Percentiles rank a stretch among this genome's conserved stretches.
These are phyloP conservation scores for Drosophila fulvimacula DNA, from an alignment of 2,888 invertebrate genomes.

Conservation along the genomic window DNA sequence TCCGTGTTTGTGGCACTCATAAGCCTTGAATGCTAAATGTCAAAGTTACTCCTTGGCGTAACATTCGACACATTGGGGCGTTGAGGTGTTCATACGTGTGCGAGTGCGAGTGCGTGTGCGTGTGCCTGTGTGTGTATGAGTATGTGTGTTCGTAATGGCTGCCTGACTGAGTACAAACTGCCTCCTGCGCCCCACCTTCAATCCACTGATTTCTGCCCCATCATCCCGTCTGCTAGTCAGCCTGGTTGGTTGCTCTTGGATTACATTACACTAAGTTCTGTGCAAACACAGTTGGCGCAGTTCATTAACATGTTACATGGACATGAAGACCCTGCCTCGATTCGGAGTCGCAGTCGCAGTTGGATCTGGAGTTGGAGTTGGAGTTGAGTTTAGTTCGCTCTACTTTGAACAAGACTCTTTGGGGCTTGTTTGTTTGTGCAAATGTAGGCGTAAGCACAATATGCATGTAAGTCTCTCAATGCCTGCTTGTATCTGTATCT, in stretches of 20 bases:
- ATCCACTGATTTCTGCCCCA: slow-evolving; percentile 30
- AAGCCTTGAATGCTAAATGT: slow-evolving; percentile 81
- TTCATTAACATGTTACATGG: slow-evolving; percentile 82
- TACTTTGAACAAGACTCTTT: slow-evolving; percentile 70
- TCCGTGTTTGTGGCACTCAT: slow-evolving; percentile 70
- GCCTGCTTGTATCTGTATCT: slow-evolving; percentile 5
- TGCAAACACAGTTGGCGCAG: slow-evolving; percentile 82
- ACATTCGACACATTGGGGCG: slow-evolving; percentile 80
- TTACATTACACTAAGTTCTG: slow-evolving; percentile 79
- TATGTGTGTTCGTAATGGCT: slow-evolving; percentile 41
- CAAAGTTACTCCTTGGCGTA: slow-evolving; percentile 82
- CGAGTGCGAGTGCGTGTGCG: slow-evolving; percentile 50
- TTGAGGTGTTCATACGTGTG: slow-evolving; percentile 67
- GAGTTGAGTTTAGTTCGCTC: slow-evolving; percentile 58
- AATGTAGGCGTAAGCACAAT: slow-evolving; percentile 77
- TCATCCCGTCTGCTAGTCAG: slow-evolving; percentile 18
- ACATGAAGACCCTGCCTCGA: slow-evolving; percentile 53
- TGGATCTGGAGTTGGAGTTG: slow-evolving; percentile 1
- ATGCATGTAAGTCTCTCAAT: slow-evolving; percentile 56
- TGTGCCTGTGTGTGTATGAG: slow-evolving; percentile 43
- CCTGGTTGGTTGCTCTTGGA: slow-evolving; percentile 66
- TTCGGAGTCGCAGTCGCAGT: slow-evolving; percentile 9
- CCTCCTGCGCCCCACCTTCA: slow-evolving; percentile 6
- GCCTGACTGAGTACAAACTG: slow-evolving; percentile 32
- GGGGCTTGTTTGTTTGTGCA: slow-evolving; percentile 66